A percentile compares a stretch with the other conserved stretches of the same genome.
Evolutionary conservation across 2,888 invertebrate species (phyloP).

Genomic region (Drosophila vallismaia): DNA sequence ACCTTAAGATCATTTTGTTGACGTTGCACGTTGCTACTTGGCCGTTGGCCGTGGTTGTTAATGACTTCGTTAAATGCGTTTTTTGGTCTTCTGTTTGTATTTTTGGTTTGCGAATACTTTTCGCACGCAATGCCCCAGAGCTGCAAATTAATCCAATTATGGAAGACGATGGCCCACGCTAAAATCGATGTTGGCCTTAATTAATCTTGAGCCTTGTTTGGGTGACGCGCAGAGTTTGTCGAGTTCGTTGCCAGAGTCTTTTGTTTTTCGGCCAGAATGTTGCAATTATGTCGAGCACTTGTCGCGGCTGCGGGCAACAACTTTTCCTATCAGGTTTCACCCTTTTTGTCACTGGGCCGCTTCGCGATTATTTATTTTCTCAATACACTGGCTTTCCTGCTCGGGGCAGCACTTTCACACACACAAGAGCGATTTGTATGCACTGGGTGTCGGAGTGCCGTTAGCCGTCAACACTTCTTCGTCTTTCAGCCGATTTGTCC

Average conservation of each 20-base stretch:
- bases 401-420: slow-evolving; percentile 24
- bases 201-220: slow-evolving; percentile 42
- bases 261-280: slow-evolving; percentile 31
- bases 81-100: slow-evolving; percentile 21
- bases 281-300: slow-evolving; percentile 26
- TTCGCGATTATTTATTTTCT: slow-evolving; percentile 11
- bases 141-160: slow-evolving; percentile 68
- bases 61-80: slow-evolving; percentile 73
- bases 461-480: slow-evolving; percentile 38
- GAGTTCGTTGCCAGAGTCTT: slow-evolving; percentile 72
- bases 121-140: slow-evolving; percentile 43
- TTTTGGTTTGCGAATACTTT: slow-evolving; percentile 42
- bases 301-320: slow-evolving; percentile 24
- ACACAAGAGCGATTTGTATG: slow-evolving; percentile 35
- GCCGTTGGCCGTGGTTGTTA: slow-evolving; percentile 57
- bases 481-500: slow-evolving; percentile 25
- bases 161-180: slow-evolving; percentile 59
- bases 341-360: slow-evolving; percentile 42
- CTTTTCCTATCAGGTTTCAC: slow-evolving; percentile 26
- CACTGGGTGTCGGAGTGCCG: slow-evolving; percentile 50
- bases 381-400: slow-evolving; percentile 49
- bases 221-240: slow-evolving; percentile 28
- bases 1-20: slow-evolving; percentile 82
- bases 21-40: slow-evolving; percentile 66
- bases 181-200: slow-evolving; percentile 55